Base-by-base conservation (phyloP, 2,888 invertebrate genomes). In the Dastarcus helophoroides region DNA sequence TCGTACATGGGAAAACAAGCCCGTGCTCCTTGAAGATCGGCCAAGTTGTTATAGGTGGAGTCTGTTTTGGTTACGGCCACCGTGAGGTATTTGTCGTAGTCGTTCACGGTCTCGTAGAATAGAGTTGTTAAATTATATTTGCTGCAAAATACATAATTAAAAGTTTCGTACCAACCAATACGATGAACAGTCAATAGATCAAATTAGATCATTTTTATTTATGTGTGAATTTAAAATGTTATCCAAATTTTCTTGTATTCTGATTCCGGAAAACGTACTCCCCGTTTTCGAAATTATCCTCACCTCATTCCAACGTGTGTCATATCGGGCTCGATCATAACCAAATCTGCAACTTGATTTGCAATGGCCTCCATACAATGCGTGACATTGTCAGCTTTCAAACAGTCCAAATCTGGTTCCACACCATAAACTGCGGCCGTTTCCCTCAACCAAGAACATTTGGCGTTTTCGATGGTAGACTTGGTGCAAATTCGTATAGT, bases 1-100 rank as follows among this genome's bases (percentile, higher is more conserved):
- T 81, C 79, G 49, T 75, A 82, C n/a, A 71, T 73, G 2, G 90
- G 80, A 54, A 91, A 81, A 47, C 84, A 85, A 0, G 82, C 83
- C 22, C 73, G 72, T 40, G 76, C 76, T 6, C 79, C 81, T 56
- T 65, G 64, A 14, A 86, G 58, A 47, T 82, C 80, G 26, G 64
- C 56, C 39, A 88, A 67, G 8, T 58, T 67, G 8, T 60, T 56
- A 29, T 78, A 71, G 14, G 56, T 54, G 0, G 77, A 66, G 45
- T 70, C 62, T 23, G 64, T 68, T 39, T 65, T 71, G 0, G 83
- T 76, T 28, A 86, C 68, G 0, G 80, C 80, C 0, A 77, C 73
- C 1, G 81, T 71, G 12, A 72, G 64, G 51, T 75, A 69, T 42
- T 76, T 60, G 49, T 73, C 63, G 38, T 71, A 60, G 6, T 74